phyloP scores from a whole-genome alignment of 2,888 invertebrate species.

The Colostygia pectinataria region DNA sequence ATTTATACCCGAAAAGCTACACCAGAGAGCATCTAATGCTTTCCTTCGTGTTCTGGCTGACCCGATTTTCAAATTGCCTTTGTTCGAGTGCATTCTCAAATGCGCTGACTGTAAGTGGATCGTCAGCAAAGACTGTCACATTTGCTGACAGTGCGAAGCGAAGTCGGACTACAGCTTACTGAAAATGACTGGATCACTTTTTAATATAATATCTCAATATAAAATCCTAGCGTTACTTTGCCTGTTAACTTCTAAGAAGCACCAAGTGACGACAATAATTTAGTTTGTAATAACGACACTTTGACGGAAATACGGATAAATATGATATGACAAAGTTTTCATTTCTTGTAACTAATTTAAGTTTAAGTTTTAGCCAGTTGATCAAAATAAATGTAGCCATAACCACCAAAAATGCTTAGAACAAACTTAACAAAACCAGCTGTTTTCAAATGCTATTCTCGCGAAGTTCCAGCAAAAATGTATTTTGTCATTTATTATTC shows the following conservation, averaged over 20 bases:
- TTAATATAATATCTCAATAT: no score
- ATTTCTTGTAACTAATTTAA: no score
- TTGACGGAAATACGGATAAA: no score
- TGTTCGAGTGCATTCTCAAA: conserved; percentile 38
- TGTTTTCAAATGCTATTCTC: conserved; percentile 5
- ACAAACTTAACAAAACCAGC: not conserved
- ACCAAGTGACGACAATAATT: no score
- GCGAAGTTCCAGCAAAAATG: conserved; percentile 46
- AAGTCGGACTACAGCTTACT: conserved; percentile 9
- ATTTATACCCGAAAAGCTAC: no score
- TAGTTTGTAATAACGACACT: no score
- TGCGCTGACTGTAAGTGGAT: conserved; percentile 36
- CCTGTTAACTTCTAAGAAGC: no score
- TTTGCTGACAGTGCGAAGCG: conserved; percentile 38
- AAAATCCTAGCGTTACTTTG: no score
- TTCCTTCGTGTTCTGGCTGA: conserved; percentile 24
- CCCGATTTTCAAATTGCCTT: conserved; percentile 35
- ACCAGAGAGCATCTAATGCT: conserved; percentile 10
- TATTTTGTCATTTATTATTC: conserved; percentile 74
- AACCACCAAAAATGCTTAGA: no score
- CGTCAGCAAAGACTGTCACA: conserved; percentile 45
- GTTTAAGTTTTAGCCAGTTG: no score
- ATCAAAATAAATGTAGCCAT: no score
- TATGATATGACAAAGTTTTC: no score
- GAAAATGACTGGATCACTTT: conserved; percentile 1